These are phyloP conservation scores for Rhabdomys pumilio DNA, from an alignment of 2,797 vertebrate species.

Conservation along the genomic window DNA sequence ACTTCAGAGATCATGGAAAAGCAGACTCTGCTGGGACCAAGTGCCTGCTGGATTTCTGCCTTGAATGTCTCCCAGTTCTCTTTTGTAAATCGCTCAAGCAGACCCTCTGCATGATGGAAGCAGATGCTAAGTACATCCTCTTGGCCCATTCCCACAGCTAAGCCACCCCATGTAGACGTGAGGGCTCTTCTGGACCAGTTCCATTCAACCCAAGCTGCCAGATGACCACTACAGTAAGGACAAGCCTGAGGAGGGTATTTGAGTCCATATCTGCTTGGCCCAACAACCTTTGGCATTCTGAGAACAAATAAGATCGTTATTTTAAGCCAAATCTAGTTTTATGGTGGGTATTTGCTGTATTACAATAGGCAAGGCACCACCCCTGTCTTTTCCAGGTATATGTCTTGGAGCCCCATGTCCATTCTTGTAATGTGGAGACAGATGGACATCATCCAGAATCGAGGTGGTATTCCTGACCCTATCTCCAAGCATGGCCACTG, in stretches of 20 bases:
- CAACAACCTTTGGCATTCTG: no score
- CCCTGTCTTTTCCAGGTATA: background rate
- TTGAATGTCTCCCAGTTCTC: background rate
- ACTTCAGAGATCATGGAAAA: background rate
- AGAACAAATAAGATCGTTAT: background rate
- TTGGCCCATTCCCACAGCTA: background rate
- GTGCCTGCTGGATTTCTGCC: background rate
- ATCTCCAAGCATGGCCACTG: fast-evolving
- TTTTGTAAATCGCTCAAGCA: background rate
- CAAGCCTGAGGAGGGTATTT: no score
- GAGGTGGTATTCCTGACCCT: background rate
- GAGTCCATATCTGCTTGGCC: background rate
- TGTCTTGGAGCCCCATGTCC: background rate
- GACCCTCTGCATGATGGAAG: background rate
- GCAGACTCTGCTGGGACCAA: background rate
- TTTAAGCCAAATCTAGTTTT: background rate
- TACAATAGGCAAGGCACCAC: background rate
- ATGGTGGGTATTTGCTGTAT: background rate
- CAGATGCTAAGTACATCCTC: fast-evolving
- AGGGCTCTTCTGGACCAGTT: background rate
- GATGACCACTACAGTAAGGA: no score
- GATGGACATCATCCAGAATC: no score
- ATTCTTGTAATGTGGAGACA: background rate
- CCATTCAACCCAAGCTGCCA: background rate
- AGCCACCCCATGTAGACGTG: background rate